A percentile compares a stretch with the other conserved stretches of the same genome.
These are phyloP conservation scores for Caenorhabditis sp. DNA, from an alignment of 2,888 invertebrate species.

Conservation along the genomic window DNA sequence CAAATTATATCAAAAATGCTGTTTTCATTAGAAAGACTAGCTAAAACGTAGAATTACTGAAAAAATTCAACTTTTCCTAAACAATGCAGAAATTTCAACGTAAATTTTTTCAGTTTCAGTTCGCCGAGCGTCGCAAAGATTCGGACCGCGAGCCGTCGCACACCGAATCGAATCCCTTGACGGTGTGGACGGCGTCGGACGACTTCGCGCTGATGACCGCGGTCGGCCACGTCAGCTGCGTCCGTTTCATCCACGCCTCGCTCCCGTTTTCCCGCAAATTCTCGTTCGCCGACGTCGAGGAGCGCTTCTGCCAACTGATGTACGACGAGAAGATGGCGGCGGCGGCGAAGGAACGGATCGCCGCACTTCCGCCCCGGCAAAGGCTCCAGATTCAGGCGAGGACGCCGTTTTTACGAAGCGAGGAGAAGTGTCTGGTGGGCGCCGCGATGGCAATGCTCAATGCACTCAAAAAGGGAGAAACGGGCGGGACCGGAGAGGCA, in stretches of 20 bases:
- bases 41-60: not conserved
- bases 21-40: too few species aligned
- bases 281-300: conserved; percentile 92
- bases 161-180: conserved; percentile 11
- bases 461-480: conserved; percentile 81
- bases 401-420: conserved; percentile 90
- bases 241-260: conserved; percentile 87
- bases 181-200: conserved; percentile 95
- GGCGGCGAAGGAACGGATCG: conserved; percentile 68
- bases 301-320: conserved; percentile 88
- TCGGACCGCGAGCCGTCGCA: conserved; percentile 2
- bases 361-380: conserved; percentile 50
- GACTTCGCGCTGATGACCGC: conserved; percentile 94
- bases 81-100: too few species aligned
- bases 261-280: conserved; percentile 96
- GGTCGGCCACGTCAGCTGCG: conserved; percentile 87
- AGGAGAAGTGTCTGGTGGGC: conserved; percentile 89
- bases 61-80: not conserved
- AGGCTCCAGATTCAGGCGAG: conserved; percentile 85
- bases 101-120: not conserved
- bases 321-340: conserved; percentile 93
- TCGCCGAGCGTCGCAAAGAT: conserved; percentile 7
- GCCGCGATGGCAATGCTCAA: conserved; percentile 83
- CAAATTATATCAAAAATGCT: too few species aligned
- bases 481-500: not conserved